Base-by-base conservation (phyloP, 2,797 vertebrate species). In the Rousettus madagascariensis region DNA sequence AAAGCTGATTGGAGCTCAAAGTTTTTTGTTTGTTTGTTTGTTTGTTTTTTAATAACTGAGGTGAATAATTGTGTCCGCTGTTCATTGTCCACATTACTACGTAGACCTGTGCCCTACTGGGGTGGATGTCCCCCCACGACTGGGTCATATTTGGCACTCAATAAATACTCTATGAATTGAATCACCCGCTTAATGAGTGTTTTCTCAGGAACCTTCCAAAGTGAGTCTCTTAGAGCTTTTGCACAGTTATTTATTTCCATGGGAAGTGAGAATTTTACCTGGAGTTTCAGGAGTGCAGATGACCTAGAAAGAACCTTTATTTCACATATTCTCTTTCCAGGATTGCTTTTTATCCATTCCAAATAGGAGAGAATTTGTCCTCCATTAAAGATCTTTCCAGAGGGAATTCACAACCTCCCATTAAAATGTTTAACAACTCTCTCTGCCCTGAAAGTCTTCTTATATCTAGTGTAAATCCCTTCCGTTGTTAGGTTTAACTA, bases 391-490 rank as follows among this genome's bases (percentile, higher is more conserved):
- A 95, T 84, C 65, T 96, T 96, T 96, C 96, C 94, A 95, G 86
- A 94, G 96, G 92, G 90, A 95, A 95, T 96, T 95, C 86, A 91
- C 82, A 95, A 83, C 75, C 74, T 83, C 59, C 90, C 49, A 84
- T 95, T 94, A 96, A 96, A 91, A 95, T 84, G 86, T 97, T 96
- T 96, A 95, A 93, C 75, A 94, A 79, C 77, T 94, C 90, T 95
- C 30, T 26, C 30, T 94, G 43, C 57, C 87, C 51, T 90, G 33
- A 82, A 86, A 92, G 68, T 95, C 94, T 86, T 91, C 95, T 77
- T 71, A 20, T 84, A 91, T 63, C 79, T 88, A n/a, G 53, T 95
- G 30, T 93, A 96, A 96, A 96, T 30, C 59, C 55, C 61, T 71
- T 94, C 68, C 71, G 72, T 85, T 96, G 78, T 88, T 94, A 90